Conservation (phyloP, 2,113 vertebrate species). For the Neolamprologus fasciatus region DNA sequence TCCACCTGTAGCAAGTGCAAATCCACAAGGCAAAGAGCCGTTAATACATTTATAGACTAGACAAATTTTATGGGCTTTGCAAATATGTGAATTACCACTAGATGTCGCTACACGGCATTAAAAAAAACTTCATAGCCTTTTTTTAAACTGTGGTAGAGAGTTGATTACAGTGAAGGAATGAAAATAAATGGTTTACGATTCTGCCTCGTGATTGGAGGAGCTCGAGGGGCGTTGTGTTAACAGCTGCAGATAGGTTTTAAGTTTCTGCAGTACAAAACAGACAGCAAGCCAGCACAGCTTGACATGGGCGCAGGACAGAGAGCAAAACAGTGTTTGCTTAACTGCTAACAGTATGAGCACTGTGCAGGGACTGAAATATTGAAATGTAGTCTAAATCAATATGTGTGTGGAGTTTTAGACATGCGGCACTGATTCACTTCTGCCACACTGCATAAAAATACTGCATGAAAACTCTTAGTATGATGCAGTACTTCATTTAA, state of each 20-base stretch:
- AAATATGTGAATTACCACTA: neutral
- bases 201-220: conserved; percentile 36
- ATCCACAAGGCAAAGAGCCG: neutral
- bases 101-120: neutral
- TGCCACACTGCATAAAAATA: neutral
- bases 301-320: neutral
- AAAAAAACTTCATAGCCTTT: neutral
- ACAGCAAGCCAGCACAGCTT: neutral
- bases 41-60: neutral
- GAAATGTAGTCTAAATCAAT: neutral
- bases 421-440: neutral
- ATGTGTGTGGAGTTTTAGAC: neutral
- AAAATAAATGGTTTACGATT: neutral
- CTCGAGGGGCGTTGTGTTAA: conserved; percentile 11
- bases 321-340: neutral
- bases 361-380: neutral
- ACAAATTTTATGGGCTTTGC: neutral
- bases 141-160: neutral
- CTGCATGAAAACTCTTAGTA: neutral
- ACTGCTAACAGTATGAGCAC: neutral
- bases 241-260: conserved; percentile 34
- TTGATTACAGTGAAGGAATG: neutral
- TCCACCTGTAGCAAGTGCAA: conserved; percentile 76
- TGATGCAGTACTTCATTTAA: neutral
- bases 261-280: conserved; percentile 7